These are phyloP conservation scores for Laothoe populi DNA, from an alignment of 2,888 invertebrate species.

Conservation along the genomic window DNA sequence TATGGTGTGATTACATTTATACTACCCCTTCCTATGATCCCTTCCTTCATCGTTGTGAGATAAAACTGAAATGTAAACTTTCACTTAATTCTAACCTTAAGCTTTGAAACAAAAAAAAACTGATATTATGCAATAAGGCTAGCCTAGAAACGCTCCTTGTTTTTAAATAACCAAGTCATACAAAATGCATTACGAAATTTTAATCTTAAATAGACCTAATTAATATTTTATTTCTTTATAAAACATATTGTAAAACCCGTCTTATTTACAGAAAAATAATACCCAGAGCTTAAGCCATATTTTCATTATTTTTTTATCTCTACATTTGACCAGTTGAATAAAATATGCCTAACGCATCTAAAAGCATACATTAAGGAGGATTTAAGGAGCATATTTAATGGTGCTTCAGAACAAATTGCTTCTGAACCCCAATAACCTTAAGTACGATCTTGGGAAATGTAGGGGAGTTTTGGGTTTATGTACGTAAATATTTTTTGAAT, in stretches of 20 bases:
- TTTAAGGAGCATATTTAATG: slow-evolving; percentile 28
- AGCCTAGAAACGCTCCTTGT: too few species aligned
- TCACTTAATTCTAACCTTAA: too few species aligned
- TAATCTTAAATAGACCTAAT: too few species aligned
- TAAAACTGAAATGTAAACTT: too few species aligned
- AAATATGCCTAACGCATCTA: slow-evolving; percentile 10
- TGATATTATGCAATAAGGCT: too few species aligned
- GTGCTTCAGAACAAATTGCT: slow-evolving; percentile 32
- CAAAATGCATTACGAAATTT: too few species aligned
- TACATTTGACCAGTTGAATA: slow-evolving; percentile 23
- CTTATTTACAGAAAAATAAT: neutral
- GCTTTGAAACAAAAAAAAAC: too few species aligned
- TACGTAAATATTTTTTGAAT: slow-evolving; percentile 20
- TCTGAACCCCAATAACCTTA: slow-evolving; percentile 30
- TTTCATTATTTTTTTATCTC: slow-evolving; percentile 5
- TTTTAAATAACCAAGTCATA: too few species aligned
- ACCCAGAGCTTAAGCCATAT: neutral
- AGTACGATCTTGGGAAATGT: slow-evolving; percentile 33
- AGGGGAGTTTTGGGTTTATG: slow-evolving; percentile 21
- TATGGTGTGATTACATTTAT: too few species aligned
- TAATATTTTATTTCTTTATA: neutral
- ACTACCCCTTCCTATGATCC: too few species aligned
- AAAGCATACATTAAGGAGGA: slow-evolving; percentile 28
- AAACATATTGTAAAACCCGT: neutral
- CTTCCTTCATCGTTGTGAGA: too few species aligned